These are phyloP conservation scores for Gracilinanus agilis DNA, from an alignment of 2,113 vertebrate species.

Conservation along the genomic window DNA sequence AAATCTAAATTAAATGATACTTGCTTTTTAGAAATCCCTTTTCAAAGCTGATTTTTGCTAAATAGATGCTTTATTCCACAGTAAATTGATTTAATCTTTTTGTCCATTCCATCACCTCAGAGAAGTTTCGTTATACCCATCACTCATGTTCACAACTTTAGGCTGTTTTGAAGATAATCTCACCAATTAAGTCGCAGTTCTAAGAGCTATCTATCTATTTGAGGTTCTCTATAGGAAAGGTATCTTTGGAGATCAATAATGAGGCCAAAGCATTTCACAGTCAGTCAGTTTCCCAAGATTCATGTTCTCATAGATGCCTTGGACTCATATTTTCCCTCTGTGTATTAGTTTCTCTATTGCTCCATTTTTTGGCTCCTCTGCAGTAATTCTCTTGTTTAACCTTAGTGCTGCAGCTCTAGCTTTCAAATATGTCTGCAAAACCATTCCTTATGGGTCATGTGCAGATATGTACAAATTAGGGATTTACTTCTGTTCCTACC, in stretches of 20 bases:
- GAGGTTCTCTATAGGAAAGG: not conserved
- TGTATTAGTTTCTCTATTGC: not conserved
- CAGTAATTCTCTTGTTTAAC: not conserved
- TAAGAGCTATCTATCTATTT: not conserved
- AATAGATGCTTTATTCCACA: not conserved
- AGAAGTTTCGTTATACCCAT: not conserved
- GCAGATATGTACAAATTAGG: not conserved
- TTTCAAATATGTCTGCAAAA: not conserved
- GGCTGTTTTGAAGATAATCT: not conserved
- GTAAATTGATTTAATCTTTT: not conserved
- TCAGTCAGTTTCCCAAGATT: not conserved
- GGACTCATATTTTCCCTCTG: not conserved
- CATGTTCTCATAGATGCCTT: not conserved
- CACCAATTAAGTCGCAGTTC: not conserved
- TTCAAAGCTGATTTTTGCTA: not conserved
- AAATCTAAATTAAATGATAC: not conserved
- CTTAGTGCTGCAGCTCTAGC: not conserved
- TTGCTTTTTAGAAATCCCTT: not conserved
- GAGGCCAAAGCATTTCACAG: not conserved
- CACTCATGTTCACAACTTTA: not conserved
- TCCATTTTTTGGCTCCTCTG: not conserved
- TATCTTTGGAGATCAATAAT: not conserved
- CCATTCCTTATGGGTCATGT: not conserved
- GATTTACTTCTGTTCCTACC: not conserved
- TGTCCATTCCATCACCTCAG: not conserved